Evolutionary conservation across 2,888 invertebrate species (phyloP), one percentile per base, ranked within the genome.

Genomic region (Lochmaea capreae): DNA sequence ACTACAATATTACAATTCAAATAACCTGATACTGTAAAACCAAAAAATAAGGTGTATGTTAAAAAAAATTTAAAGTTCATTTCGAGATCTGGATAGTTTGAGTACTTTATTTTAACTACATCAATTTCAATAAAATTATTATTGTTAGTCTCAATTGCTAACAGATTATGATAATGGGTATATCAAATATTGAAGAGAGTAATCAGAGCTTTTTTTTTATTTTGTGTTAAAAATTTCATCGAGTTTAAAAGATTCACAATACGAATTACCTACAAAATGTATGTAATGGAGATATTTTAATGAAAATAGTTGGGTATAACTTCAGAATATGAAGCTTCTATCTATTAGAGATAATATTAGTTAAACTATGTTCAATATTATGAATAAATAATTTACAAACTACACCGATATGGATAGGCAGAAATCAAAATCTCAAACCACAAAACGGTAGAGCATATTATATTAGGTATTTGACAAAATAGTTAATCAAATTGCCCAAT

Each of bases 91-190:
- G 14, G 52, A 52, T n/a, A 52, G 52, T 52, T 54, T 2, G 16
- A 54, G 18, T 9, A 54, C 18, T 16, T 16, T 9, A 18, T 3
- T 18, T 9, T 18, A 10, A 54, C 54, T 54, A 54, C 52, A n/a
- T 52, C 2, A 52, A 52, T 93, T 93, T 86, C 63, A 87, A 86
- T 1, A 46, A 46, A 46, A 46, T 46, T 16, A n/a, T 9, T n/a
- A 16, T 16, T 52, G 8, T 16, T 52, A n/a, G 52, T 6, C 2
- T 5, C 52, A 54, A 16, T 54, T 54, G 54, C 54, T 18, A 18
- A 54, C 54, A 54, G 16, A 54, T 54, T 54, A 54, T 8, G 11
- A 16, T 54, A 54, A 54, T 54, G 16, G 54, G 54, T 6, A 16
- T 54, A 18, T 54, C 18, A 18, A 54, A 54, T 54, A 54, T 54